Evolutionary conservation across 2,797 vertebrate species (phyloP), one percentile per base, ranked within the genome.

Genomic region (Percopsis omiscomaycus): DNA sequence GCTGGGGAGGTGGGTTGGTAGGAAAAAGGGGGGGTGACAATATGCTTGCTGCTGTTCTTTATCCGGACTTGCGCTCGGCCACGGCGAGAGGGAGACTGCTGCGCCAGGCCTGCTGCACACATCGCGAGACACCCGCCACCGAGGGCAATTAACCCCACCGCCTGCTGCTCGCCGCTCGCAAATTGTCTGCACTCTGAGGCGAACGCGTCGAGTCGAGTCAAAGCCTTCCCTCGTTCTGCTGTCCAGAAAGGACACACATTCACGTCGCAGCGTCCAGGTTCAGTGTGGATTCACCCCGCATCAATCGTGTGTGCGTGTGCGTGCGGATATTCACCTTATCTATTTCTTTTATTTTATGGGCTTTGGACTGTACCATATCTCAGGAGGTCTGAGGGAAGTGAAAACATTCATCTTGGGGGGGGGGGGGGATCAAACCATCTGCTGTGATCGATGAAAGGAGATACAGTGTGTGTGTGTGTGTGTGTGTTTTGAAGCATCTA

Each of bases 21-120:
- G 86, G n/a, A n/a, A 8, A 37, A 8, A 5, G 5, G 6, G 32
- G 32, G 85, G 75, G 83, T 67, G 84, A 85, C 85, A 90, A 87
- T 86, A 85, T 75, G 88, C 85, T 86, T 77, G 80, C 83, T 78
- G 87, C 81, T 85, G 81, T 87, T 84, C 80, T 84, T 84, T 80
- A 86, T 82, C 81, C 69, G 56, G 79, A 75, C 81, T 81, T 3
- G 2, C 74, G 80, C 77, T 45, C 71, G 65, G 74, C 77, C 71
- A 64, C 73, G 66, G 74, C 75, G 57, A 69, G 75, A 37, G 32
- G 32, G 3, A 8, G 32, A 37, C 5, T 37, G 32, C 8, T 82
- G 60, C 79, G 87, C 81, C 71, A 69, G 72, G 67, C 84, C 84
- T 75, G 80, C 69, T 15, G 84, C 85, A 69, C 74, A 29, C 68